These are phyloP conservation scores for Synergus itoensis DNA, from an alignment of 2,888 invertebrate species.

Conservation along the genomic window DNA sequence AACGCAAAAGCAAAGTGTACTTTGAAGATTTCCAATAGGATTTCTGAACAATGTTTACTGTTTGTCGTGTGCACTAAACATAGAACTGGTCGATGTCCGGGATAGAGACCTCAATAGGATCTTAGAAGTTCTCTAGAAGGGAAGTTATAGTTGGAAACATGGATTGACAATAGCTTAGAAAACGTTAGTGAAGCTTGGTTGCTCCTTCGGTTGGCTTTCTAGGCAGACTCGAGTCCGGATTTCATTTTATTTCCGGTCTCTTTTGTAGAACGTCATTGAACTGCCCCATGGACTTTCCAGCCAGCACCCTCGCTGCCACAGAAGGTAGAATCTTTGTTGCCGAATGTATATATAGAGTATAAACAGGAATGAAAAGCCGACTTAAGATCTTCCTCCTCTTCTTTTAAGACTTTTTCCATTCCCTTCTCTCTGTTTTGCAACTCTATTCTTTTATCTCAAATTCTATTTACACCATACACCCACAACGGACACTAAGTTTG, in stretches of 20 bases:
- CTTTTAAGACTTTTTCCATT: slow-evolving; percentile 8
- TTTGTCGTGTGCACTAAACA: too few species aligned
- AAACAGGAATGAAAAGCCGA: slow-evolving; percentile 11
- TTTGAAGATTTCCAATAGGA: too few species aligned
- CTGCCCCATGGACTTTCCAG: slow-evolving; percentile 33
- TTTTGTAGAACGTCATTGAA: slow-evolving; percentile 61
- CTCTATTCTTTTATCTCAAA: background rate
- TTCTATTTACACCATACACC: background rate
- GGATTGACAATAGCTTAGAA: slow-evolving; percentile 59
- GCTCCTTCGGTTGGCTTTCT: slow-evolving; percentile 57
- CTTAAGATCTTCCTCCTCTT: slow-evolving; percentile 16
- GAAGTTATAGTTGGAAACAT: slow-evolving; percentile 41
- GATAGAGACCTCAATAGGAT: background rate
- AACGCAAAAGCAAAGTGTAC: too few species aligned
- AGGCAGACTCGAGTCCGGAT: slow-evolving; percentile 60
- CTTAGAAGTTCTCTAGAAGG: slow-evolving; percentile 22
- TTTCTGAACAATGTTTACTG: too few species aligned
- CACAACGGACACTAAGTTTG: background rate
- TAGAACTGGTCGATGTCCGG: background rate
- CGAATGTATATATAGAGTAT: slow-evolving; percentile 20
- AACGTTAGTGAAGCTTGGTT: slow-evolving; percentile 56
- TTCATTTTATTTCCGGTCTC: slow-evolving; percentile 70
- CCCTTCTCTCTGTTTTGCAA: slow-evolving; percentile 14
- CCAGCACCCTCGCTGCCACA: background rate
- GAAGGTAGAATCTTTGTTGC: slow-evolving; percentile 26